Percentiles rank a stretch among this genome's conserved stretches.
These are phyloP conservation scores for Cotesia typhae DNA, from an alignment of 1,140 invertebrate genomes.

Conservation along the genomic window DNA sequence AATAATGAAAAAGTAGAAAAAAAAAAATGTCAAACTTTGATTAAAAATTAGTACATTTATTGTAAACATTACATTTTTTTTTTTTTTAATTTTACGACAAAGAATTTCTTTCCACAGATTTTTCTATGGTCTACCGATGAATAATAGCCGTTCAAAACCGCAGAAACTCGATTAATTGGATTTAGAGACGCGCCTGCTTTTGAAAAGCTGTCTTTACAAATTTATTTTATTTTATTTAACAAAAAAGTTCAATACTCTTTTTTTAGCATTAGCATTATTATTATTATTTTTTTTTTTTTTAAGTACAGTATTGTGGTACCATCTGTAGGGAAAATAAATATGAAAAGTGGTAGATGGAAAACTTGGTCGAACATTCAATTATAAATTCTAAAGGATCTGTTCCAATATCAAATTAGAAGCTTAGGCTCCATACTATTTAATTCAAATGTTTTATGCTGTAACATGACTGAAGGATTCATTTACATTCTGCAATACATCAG, in stretches of 20 bases:
- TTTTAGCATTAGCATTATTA: too few relatives aligned
- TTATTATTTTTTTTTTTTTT: not conserved
- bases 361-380: slow-evolving; percentile 2
- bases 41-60: too few relatives aligned
- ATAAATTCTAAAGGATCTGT: slow-evolving; percentile 3
- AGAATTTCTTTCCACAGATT: not conserved
- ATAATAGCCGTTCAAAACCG: slow-evolving; percentile 15
- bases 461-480: slow-evolving; percentile 15
- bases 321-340: slow-evolving; percentile 7
- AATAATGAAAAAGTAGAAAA: too few relatives aligned
- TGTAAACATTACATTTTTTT: too few relatives aligned
- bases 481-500: not conserved
- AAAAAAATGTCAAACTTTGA: too few relatives aligned
- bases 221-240: slow-evolving; percentile 10
- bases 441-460: not conserved
- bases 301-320: not conserved
- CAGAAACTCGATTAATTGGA: slow-evolving; percentile 19
- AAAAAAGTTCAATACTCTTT: too few relatives aligned
- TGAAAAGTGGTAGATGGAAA: slow-evolving; percentile 7
- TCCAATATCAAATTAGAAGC: not conserved
- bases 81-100: too few relatives aligned
- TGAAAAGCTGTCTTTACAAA: slow-evolving; percentile 8
- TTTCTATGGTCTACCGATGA: not conserved
- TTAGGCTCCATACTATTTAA: not conserved
- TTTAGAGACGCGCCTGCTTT: slow-evolving; percentile 3